Evolutionary conservation across 2,888 invertebrate species (phyloP).

Genomic region (Endotricha flammealis): DNA sequence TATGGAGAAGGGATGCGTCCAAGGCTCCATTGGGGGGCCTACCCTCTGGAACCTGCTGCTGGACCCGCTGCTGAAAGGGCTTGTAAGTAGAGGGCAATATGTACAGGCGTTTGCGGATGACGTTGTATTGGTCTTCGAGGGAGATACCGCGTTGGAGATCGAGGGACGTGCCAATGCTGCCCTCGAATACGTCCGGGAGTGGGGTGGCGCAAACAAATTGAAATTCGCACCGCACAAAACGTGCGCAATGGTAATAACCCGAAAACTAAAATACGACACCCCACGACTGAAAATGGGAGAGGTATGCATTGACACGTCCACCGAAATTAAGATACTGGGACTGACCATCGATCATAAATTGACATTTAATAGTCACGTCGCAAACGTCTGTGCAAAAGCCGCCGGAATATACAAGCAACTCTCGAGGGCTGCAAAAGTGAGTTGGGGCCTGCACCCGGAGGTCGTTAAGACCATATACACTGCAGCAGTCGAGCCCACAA

Average conservation of each 20-base stretch:
- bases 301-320: no score
- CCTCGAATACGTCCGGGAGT: slow-evolving; percentile 1
- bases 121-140: background rate
- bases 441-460: background rate
- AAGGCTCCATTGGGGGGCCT: background rate
- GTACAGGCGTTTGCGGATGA: background rate
- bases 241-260: no score
- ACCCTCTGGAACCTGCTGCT: background rate
- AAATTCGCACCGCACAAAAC: background rate
- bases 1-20: background rate
- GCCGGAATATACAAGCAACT: no score
- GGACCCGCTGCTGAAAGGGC: background rate
- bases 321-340: slow-evolving; percentile 1
- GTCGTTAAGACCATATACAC: background rate
- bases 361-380: background rate
- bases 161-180: background rate
- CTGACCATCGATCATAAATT: background rate
- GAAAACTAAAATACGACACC: background rate
- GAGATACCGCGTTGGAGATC: no score
- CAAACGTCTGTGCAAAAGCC: background rate
- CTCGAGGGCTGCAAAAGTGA: no score
- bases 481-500: no score
- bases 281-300: background rate
- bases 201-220: slow-evolving; percentile 3
- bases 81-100: background rate